These are phyloP conservation scores for Uromys caudimaculatus DNA, from an alignment of 2,797 vertebrate genomes.

Conservation along the genomic window DNA sequence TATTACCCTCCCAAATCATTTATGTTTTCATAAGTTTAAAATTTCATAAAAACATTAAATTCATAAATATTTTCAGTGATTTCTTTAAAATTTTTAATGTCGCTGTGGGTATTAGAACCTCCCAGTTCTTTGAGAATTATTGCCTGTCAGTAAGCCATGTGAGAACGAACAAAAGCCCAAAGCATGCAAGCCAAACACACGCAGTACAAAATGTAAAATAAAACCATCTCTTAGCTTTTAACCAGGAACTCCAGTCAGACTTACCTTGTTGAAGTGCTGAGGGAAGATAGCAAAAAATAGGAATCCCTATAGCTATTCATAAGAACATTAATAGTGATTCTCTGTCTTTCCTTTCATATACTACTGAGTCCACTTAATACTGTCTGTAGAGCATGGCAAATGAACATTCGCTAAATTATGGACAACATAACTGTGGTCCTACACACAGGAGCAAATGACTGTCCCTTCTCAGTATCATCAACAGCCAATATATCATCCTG, in stretches of 20 bases:
- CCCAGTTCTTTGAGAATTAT: neutral
- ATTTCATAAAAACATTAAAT: neutral
- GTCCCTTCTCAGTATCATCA: no score
- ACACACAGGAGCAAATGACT: neutral
- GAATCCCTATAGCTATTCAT: neutral
- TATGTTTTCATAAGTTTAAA: neutral
- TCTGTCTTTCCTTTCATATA: neutral
- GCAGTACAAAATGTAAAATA: neutral
- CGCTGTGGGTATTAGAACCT: neutral
- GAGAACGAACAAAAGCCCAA: neutral
- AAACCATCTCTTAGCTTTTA: neutral
- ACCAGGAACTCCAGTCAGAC: neutral
- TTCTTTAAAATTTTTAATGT: neutral
- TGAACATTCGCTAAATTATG: no score
- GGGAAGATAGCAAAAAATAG: neutral
- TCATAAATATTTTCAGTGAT: slow-evolving; percentile 29
- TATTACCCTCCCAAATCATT: neutral
- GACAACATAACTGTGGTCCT: neutral
- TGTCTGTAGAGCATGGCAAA: neutral
- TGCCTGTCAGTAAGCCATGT: neutral
- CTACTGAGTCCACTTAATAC: no score
- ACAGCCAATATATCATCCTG: neutral
- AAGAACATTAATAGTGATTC: neutral
- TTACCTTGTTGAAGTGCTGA: neutral
- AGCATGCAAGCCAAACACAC: neutral